A percentile compares a stretch with the other conserved stretches of the same genome.
phyloP scores from a whole-genome alignment of 2,888 invertebrate genomes.

The Cactoblastis cactorum region DNA sequence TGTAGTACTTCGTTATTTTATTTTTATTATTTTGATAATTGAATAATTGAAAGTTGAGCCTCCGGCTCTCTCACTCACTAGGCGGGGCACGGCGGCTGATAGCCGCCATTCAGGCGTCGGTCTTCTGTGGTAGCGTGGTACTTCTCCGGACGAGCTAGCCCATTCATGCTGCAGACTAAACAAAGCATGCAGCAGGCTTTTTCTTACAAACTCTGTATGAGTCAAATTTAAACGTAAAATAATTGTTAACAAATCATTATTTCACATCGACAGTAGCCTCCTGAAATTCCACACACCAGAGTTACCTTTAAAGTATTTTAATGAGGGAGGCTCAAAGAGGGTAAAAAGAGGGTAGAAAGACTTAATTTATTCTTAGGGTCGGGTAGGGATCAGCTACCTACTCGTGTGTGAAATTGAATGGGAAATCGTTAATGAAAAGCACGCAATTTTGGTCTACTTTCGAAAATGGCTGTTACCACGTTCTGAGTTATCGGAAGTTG shows the following conservation, averaged over 20 bases:
- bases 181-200: too few relatives aligned
- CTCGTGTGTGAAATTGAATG: slow-evolving; percentile 38
- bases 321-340: slow-evolving; percentile 27
- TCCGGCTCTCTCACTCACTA: too few relatives aligned
- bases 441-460: slow-evolving; percentile 7
- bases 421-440: slow-evolving; percentile 28
- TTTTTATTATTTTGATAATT: too few relatives aligned
- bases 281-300: neutral
- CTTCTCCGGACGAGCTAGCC: too few relatives aligned
- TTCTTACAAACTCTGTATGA: too few relatives aligned
- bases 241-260: neutral
- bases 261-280: neutral
- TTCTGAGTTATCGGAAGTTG: neutral
- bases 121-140: too few relatives aligned
- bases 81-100: too few relatives aligned
- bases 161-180: too few relatives aligned
- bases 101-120: too few relatives aligned
- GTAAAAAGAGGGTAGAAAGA: slow-evolving; percentile 25
- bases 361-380: slow-evolving; percentile 26
- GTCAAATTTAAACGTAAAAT: too few relatives aligned
- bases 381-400: slow-evolving; percentile 18
- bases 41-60: too few relatives aligned
- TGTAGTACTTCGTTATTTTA: too few relatives aligned
- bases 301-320: slow-evolving; percentile 18
- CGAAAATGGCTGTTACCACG: neutral